Evolutionary conservation across 2,113 vertebrate genomes (phyloP).

Genomic region (Chloropsis hardwickii): DNA sequence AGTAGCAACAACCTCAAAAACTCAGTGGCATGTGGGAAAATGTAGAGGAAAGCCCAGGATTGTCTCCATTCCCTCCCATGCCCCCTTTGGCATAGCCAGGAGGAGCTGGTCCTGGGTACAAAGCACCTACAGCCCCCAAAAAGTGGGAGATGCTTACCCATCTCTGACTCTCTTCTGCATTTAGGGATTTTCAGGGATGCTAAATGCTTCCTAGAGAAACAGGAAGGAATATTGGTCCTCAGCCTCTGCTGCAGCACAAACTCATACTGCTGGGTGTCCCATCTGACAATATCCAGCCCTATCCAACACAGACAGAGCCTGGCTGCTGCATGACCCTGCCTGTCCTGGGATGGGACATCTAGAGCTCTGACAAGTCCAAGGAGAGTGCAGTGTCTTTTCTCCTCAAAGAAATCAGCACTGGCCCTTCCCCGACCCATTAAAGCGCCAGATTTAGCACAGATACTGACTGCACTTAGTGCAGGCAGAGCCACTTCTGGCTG

Average conservation of each 20-base stretch:
- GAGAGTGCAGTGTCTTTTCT: background rate
- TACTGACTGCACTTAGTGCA: background rate
- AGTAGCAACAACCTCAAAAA: background rate
- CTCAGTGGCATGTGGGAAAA: background rate
- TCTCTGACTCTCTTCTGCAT: background rate
- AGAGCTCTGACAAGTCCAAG: background rate
- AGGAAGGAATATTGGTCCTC: background rate
- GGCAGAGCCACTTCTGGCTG: conserved; percentile 18
- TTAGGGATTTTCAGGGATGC: background rate
- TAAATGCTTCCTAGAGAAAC: background rate
- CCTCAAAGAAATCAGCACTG: background rate
- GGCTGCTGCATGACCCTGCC: background rate
- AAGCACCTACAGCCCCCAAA: background rate
- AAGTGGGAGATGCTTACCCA: background rate
- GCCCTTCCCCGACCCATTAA: background rate
- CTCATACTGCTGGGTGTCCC: background rate
- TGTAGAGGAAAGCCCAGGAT: background rate
- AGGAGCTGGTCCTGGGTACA: background rate
- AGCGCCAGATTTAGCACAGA: conserved; percentile 2
- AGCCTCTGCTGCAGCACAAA: background rate
- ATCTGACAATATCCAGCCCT: background rate
- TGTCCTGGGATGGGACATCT: background rate
- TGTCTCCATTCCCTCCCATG: fast-evolving
- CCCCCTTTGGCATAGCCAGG: background rate
- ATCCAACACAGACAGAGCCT: background rate